Conservation (phyloP, 2,113 vertebrate species). For the Climacteris rufus region DNA sequence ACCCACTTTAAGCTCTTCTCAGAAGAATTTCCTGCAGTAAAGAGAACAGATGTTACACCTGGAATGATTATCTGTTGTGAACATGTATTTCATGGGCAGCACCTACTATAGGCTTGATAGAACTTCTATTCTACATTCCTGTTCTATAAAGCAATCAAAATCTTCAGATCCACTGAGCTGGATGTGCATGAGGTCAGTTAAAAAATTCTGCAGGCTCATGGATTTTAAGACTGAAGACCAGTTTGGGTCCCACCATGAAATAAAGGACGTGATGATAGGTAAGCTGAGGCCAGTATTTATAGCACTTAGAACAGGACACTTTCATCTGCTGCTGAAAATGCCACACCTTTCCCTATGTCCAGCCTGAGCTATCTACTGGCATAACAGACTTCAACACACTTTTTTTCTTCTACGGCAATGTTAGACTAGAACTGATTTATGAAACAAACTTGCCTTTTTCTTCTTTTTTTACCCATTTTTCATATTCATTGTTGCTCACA, state of each 20-base stretch:
- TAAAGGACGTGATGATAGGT: not conserved
- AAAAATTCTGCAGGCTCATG: not conserved
- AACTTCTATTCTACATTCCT: not conserved
- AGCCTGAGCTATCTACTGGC: conserved; percentile 23
- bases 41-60: not conserved
- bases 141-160: not conserved
- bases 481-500: conserved; percentile 77
- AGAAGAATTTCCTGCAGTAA: conserved; percentile 17
- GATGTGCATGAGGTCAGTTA: not conserved
- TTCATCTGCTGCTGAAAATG: not conserved
- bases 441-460: conserved; percentile 68
- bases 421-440: conserved; percentile 73
- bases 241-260: not conserved
- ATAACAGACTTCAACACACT: conserved; percentile 21
- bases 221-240: not conserved
- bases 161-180: not conserved
- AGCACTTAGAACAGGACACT: not conserved
- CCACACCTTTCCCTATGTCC: conserved; percentile 8
- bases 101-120: not conserved
- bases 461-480: conserved; percentile 74
- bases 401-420: not conserved
- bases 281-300: not conserved
- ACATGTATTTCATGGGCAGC: not conserved
- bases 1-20: not conserved
- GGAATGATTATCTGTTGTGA: not conserved